These are phyloP conservation scores for Drosophila malerkotliana DNA, from an alignment of 1,140 invertebrate species.

Conservation along the genomic window DNA sequence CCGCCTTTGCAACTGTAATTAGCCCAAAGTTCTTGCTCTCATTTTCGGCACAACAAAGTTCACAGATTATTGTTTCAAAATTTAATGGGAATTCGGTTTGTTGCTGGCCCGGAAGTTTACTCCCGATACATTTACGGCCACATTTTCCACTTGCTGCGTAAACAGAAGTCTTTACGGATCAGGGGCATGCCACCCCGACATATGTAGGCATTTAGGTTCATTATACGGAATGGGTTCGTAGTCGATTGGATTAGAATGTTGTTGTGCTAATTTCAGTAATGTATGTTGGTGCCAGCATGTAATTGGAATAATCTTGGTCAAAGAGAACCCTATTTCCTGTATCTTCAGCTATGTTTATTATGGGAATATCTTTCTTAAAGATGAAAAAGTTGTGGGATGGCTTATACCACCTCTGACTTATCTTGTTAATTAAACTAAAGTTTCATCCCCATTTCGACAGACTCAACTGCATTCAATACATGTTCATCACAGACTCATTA, in stretches of 20 bases:
- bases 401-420: not conserved
- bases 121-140: not conserved
- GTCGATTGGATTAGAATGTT: not conserved
- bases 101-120: conserved; percentile 11
- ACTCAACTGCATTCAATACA: conserved; percentile 3
- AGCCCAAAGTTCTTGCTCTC: conserved; percentile 44
- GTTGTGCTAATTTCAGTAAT: conserved; percentile 1
- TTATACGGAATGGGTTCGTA: not conserved
- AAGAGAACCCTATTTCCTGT: not conserved
- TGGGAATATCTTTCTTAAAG: too few species aligned
- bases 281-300: not conserved
- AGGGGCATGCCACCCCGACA: not conserved
- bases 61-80: conserved; percentile 33
- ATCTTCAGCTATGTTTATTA: too few species aligned
- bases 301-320: not conserved
- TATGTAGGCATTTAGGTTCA: not conserved
- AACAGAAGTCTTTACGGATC: not conserved
- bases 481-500: conserved; percentile 36
- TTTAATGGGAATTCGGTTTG: conserved; percentile 21
- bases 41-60: conserved; percentile 21
- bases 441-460: not conserved
- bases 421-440: conserved; percentile 20
- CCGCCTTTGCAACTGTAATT: conserved; percentile 43
- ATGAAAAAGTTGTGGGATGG: not conserved
- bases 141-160: not conserved